These are phyloP conservation scores for Malurus cyaneus DNA, from an alignment of 2,113 vertebrate species.

Conservation along the genomic window DNA sequence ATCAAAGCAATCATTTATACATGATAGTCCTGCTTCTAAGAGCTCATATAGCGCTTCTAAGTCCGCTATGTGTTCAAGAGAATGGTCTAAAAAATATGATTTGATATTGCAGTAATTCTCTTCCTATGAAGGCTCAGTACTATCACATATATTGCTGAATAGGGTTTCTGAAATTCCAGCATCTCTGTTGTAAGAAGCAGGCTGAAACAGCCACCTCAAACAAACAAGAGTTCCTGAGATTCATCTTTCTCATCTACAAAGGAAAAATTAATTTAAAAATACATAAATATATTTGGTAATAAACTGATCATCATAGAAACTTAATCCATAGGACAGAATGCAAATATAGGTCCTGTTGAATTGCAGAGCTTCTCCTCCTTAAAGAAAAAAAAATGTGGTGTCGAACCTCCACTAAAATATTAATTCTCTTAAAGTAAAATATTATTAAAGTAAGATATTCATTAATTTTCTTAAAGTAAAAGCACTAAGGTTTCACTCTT, in stretches of 20 bases:
- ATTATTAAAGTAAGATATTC: no score
- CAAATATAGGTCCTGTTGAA: background rate
- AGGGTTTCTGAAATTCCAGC: background rate
- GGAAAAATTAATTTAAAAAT: background rate
- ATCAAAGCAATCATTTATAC: background rate
- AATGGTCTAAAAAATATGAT: background rate
- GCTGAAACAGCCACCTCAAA: background rate
- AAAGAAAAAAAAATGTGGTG: background rate
- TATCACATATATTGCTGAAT: background rate
- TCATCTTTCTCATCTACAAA: background rate
- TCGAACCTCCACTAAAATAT: background rate
- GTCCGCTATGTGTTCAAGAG: background rate
- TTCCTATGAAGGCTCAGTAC: background rate
- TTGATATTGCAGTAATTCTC: background rate
- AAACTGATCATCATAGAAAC: background rate
- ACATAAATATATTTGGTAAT: background rate
- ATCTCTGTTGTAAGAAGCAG: background rate
- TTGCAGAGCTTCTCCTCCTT: background rate
- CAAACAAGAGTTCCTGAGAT: background rate
- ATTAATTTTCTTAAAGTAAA: background rate
- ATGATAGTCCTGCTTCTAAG: background rate
- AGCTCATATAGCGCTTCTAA: background rate
- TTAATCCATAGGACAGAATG: background rate
- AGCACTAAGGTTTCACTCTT: background rate
- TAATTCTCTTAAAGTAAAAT: background rate